phyloP scores from a whole-genome alignment of 2,797 vertebrate genomes.

The Peromyscus nudipes region DNA sequence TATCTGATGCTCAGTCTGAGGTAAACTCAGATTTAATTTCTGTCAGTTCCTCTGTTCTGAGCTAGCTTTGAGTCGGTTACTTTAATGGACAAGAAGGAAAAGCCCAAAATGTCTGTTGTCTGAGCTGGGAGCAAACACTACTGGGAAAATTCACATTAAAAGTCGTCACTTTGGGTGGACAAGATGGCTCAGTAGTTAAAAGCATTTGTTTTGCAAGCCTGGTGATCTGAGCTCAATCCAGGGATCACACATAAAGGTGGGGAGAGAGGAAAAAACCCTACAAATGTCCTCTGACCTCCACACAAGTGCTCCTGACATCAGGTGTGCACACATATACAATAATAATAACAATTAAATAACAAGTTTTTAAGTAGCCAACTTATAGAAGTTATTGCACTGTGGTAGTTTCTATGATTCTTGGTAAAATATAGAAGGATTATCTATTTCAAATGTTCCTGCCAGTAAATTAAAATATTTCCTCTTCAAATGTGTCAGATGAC shows the following conservation, averaged over 20 bases:
- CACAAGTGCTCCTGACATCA: neutral
- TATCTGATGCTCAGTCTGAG: conserved; percentile 30
- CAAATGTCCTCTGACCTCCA: neutral
- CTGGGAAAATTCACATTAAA: conserved; percentile 49
- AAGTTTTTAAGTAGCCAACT: neutral
- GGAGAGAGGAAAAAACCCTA: neutral
- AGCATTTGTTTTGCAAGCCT: neutral
- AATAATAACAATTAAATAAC: neutral
- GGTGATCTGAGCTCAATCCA: neutral
- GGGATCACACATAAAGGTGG: neutral
- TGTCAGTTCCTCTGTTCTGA: neutral
- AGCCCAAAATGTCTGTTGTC: neutral
- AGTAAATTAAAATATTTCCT: conserved; percentile 52
- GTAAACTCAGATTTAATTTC: neutral
- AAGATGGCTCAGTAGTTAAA: neutral
- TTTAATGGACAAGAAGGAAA: neutral
- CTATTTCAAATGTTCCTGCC: conserved; percentile 43
- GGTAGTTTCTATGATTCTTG: neutral
- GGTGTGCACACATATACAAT: neutral
- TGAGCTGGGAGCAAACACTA: neutral
- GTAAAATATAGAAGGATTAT: conserved; percentile 47
- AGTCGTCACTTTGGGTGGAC: neutral
- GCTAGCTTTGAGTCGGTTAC: neutral
- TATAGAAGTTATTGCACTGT: neutral
- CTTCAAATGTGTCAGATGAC: conserved; percentile 36